Evolutionary conservation across 2,113 vertebrate genomes (phyloP).

Genomic region (Lipophrys pholis): DNA sequence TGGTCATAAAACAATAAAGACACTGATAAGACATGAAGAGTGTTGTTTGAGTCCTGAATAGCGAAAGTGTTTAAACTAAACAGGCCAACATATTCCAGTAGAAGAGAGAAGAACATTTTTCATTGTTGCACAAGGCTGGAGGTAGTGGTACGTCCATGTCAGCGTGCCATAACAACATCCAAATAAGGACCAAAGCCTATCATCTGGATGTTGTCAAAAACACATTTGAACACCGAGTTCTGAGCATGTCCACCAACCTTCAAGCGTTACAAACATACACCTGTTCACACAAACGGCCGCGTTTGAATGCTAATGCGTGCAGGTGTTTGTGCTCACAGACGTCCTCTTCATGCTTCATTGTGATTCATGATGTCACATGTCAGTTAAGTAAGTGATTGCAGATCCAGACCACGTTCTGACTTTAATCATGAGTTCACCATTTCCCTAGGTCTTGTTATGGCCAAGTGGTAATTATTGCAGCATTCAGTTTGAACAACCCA

Average conservation of each 20-base stretch:
- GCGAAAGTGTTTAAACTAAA: constrained; percentile 42
- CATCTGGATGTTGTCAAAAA: neutral
- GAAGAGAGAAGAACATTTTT: constrained; percentile 3
- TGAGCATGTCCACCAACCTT: constrained; percentile 7
- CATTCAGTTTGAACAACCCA: too few species aligned
- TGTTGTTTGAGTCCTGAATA: constrained; percentile 17
- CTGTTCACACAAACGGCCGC: neutral
- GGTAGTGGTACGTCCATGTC: neutral
- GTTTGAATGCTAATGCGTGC: constrained; percentile 6
- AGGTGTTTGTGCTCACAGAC: constrained; percentile 38
- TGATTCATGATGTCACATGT: too few species aligned
- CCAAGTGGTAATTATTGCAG: too few species aligned
- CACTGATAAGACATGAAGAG: constrained; percentile 49
- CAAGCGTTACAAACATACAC: constrained; percentile 5
- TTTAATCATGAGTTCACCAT: too few species aligned
- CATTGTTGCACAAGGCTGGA: constrained; percentile 4
- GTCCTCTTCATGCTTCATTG: constrained; percentile 13
- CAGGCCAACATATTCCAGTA: constrained; percentile 17
- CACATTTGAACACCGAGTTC: neutral
- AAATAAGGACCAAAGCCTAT: neutral
- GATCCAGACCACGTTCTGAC: too few species aligned
- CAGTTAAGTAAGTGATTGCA: too few species aligned
- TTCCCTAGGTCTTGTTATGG: too few species aligned
- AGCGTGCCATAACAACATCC: neutral
- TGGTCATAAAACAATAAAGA: constrained; percentile 56